Evolutionary conservation across 1,140 invertebrate genomes (phyloP).

Genomic region (Lanistes nyassanus): DNA sequence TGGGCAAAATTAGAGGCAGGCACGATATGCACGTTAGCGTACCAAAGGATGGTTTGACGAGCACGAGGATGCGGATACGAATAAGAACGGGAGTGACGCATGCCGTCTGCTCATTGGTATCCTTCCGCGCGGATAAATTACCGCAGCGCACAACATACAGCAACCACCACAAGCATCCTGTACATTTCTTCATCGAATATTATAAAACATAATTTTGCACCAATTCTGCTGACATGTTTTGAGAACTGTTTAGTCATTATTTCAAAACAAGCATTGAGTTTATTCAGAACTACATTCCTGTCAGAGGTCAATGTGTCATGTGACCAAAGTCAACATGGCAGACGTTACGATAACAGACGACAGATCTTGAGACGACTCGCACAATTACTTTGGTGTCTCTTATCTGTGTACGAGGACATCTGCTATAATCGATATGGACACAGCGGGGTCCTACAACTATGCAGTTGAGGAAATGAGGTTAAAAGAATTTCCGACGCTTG

Average conservation of each 20-base stretch:
- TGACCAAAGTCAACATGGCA: slow-evolving; percentile 9
- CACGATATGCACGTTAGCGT: slow-evolving; percentile 1
- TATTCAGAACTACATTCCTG: slow-evolving; percentile 4
- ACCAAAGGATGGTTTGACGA: slow-evolving; percentile 21
- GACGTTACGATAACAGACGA: slow-evolving; percentile 9
- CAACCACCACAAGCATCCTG: background rate
- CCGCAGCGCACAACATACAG: background rate
- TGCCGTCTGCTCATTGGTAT: background rate
- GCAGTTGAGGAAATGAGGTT: slow-evolving; percentile 11
- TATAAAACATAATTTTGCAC: background rate
- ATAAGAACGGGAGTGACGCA: slow-evolving; percentile 8
- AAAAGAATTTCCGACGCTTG: slow-evolving; percentile 6
- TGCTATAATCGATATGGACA: background rate
- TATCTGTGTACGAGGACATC: background rate
- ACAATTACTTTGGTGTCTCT: background rate
- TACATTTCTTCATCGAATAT: background rate
- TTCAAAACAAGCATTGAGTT: background rate
- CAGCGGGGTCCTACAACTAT: slow-evolving; percentile 1
- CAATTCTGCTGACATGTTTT: background rate
- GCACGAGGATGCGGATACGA: background rate
- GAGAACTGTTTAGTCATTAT: background rate
- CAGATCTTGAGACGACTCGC: background rate
- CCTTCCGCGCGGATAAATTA: slow-evolving; percentile 6
- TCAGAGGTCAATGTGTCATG: slow-evolving; percentile 19
- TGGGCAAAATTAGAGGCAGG: slow-evolving; percentile 15